A percentile compares a stretch with the other conserved stretches of the same genome.
phyloP scores from a whole-genome alignment of 2,113 vertebrate species.

The Myotis davidii region DNA sequence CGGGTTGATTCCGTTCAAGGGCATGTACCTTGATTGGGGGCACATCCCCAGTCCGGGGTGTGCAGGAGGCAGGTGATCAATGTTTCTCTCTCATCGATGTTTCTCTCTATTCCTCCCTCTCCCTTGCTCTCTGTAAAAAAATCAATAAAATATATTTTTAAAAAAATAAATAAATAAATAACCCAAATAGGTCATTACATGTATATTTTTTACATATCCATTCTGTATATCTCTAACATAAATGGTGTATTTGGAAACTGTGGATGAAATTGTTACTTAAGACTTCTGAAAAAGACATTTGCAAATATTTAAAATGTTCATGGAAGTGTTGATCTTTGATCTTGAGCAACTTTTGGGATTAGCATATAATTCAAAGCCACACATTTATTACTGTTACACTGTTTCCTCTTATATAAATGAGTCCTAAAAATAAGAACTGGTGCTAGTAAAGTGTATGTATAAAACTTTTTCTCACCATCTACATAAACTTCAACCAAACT shows the following conservation, averaged over 20 bases:
- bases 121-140: too few species aligned
- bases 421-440: not conserved
- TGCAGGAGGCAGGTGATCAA: too few species aligned
- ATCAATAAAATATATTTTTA: too few species aligned
- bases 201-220: not conserved
- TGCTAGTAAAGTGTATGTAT: not conserved
- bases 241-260: not conserved
- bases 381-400: not conserved
- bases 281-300: not conserved
- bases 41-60: too few species aligned
- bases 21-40: too few species aligned
- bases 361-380: not conserved
- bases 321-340: not conserved
- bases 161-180: too few species aligned
- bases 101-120: too few species aligned
- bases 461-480: not conserved
- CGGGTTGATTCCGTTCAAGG: too few species aligned
- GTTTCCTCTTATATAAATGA: not conserved
- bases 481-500: not conserved
- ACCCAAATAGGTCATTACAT: not conserved
- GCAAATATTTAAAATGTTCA: slow-evolving; percentile 7
- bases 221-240: not conserved
- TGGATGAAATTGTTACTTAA: not conserved
- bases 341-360: not conserved
- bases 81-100: too few species aligned